A percentile compares a stretch with the other conserved stretches of the same genome.
Evolutionary conservation across 30 jellyfish, hydroid and myxozoan species (phyloP).

Genomic region (Catostylus mosaicus): DNA sequence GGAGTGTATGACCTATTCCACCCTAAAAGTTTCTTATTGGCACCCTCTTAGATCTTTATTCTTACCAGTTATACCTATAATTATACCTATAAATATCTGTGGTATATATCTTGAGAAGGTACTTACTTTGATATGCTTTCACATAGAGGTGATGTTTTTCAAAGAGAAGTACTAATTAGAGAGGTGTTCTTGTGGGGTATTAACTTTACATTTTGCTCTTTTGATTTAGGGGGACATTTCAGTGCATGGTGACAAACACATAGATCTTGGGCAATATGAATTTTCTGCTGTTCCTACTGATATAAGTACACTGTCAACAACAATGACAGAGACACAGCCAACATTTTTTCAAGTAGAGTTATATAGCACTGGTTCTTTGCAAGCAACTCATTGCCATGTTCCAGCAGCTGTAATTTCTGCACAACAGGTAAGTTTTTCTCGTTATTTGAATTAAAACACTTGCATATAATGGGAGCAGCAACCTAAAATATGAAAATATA

Average conservation of each 20-base stretch:
- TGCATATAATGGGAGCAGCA: background rate
- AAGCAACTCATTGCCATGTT: slow-evolving; percentile 35
- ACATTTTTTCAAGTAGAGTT: slow-evolving; percentile 70
- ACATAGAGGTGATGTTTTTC: too few relatives aligned
- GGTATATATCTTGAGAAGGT: too few relatives aligned
- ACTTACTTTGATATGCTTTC: too few relatives aligned
- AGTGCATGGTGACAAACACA: slow-evolving; percentile 55
- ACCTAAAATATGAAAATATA: background rate
- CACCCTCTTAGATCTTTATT: too few relatives aligned
- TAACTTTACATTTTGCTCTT: background rate
- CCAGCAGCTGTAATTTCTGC: slow-evolving; percentile 77
- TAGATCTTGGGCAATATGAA: slow-evolving; percentile 60
- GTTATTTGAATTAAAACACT: background rate
- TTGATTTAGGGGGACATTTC: slow-evolving; percentile 40
- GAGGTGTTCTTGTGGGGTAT: too few relatives aligned
- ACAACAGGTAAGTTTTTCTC: slow-evolving; percentile 35
- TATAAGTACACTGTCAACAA: slow-evolving; percentile 7
- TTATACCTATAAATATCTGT: too few relatives aligned
- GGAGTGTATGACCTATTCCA: too few relatives aligned
- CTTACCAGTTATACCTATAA: too few relatives aligned
- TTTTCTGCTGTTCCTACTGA: slow-evolving; percentile 44
- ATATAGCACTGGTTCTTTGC: slow-evolving; percentile 61
- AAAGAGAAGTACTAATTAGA: too few relatives aligned
- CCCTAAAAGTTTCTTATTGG: too few relatives aligned
- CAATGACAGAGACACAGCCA: slow-evolving; percentile 59